A percentile compares a stretch with the other conserved stretches of the same genome.
Conservation (phyloP, 2,797 vertebrate genomes). For the Acanthiza pusilla region DNA sequence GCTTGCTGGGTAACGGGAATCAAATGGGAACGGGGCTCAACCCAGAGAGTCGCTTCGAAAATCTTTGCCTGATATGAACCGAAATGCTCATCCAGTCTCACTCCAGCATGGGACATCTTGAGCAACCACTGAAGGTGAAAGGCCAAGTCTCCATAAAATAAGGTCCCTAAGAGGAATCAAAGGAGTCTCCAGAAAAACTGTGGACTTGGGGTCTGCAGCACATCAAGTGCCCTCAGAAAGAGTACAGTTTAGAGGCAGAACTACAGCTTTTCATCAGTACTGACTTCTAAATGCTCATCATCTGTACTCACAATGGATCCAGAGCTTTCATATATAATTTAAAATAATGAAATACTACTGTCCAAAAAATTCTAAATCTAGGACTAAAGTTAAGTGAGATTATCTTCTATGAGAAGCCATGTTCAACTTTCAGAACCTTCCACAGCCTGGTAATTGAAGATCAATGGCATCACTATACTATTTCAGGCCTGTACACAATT, state of each 20-base stretch:
- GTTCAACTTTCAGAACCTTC: neutral
- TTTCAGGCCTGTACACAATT: neutral
- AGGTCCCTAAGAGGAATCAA: neutral
- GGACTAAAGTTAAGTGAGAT: neutral
- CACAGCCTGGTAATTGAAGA: neutral
- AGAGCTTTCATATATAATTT: neutral
- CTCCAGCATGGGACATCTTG: neutral
- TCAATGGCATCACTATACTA: neutral
- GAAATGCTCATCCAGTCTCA: neutral
- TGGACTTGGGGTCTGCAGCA: neutral
- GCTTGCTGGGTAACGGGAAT: neutral
- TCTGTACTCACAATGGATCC: neutral
- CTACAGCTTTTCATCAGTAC: neutral
- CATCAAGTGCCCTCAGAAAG: neutral
- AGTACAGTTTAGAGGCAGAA: neutral
- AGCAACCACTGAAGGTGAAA: neutral
- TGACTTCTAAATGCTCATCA: neutral
- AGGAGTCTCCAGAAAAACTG: neutral
- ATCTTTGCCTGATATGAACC: neutral
- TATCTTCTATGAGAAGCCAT: neutral
- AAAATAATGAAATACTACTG: neutral
- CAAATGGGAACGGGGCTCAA: neutral
- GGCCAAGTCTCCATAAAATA: neutral
- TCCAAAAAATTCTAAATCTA: neutral
- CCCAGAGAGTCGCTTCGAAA: fast-evolving